These are phyloP conservation scores for Donacobius atricapilla DNA, from an alignment of 2,113 vertebrate species.

Conservation along the genomic window DNA sequence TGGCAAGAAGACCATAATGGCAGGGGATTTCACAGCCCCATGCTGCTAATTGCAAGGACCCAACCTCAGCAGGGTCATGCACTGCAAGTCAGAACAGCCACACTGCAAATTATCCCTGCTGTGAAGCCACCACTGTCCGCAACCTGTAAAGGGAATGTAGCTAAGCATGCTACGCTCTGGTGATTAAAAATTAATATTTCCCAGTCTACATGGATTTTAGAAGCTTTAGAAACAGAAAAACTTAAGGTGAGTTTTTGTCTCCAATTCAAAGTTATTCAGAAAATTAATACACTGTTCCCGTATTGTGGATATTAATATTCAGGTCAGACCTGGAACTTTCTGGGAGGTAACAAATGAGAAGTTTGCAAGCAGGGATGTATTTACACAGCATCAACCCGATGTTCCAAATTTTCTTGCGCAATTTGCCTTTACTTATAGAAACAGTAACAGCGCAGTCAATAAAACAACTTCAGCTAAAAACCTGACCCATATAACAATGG, in stretches of 20 bases:
- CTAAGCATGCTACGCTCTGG: not conserved
- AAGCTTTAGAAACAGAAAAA: not conserved
- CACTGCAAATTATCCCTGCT: not conserved
- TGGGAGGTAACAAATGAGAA: not conserved
- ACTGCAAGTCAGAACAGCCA: not conserved
- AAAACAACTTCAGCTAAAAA: not conserved
- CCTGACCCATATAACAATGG: not conserved
- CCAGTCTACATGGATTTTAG: not conserved
- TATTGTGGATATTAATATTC: not conserved
- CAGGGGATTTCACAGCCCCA: not conserved
- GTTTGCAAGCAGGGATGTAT: not conserved
- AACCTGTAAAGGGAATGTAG: not conserved
- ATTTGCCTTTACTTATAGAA: not conserved
- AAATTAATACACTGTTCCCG: not conserved
- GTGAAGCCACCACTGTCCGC: not conserved
- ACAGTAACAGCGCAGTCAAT: not conserved
- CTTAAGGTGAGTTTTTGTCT: not conserved
- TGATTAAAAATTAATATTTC: not conserved
- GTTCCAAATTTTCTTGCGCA: not conserved
- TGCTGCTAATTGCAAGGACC: constrained; percentile 7
- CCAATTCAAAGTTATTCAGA: not conserved
- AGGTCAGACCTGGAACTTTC: not conserved
- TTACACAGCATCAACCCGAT: not conserved
- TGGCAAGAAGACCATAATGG: not conserved
- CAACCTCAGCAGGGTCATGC: not conserved